Conservation (phyloP, 1,140 invertebrate species). For the Dendroctonus valens region DNA sequence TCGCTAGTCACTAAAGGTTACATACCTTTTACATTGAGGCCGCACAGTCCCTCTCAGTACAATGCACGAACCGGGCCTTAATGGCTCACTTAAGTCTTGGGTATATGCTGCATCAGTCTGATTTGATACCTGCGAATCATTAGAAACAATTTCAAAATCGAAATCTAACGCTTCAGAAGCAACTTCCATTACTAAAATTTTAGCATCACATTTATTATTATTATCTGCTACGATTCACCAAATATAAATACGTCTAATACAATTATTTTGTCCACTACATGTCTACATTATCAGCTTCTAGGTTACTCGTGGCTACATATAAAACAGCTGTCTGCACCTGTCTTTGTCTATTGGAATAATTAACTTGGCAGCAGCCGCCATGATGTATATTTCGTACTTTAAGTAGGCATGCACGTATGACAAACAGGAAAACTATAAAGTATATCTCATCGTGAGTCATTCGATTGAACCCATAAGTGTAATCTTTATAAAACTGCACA, state of each 20-base stretch:
- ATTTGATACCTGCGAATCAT: slow-evolving; percentile 17
- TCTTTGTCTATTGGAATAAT: too few species aligned
- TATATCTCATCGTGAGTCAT: too few species aligned
- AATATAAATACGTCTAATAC: background rate
- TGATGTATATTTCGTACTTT: background rate
- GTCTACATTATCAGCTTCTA: too few species aligned
- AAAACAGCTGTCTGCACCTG: too few species aligned
- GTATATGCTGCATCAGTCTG: slow-evolving; percentile 9
- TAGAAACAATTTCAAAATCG: slow-evolving; percentile 27
- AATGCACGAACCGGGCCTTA: slow-evolving; percentile 27
- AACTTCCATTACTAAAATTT: slow-evolving; percentile 20
- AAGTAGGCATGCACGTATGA: too few species aligned
- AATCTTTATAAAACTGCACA: too few species aligned
- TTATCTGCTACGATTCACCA: background rate
- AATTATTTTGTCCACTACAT: background rate
- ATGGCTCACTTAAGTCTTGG: slow-evolving; percentile 19
- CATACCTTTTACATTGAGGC: slow-evolving; percentile 33
- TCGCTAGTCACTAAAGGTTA: background rate
- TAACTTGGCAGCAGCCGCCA: background rate
- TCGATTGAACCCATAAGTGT: too few species aligned
- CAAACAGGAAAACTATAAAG: too few species aligned
- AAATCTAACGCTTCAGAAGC: slow-evolving; percentile 32
- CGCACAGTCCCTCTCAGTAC: slow-evolving; percentile 15
- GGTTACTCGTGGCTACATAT: too few species aligned
- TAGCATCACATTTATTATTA: background rate